These are phyloP conservation scores for Rana temporaria DNA, from an alignment of 2,113 vertebrate genomes.

Conservation along the genomic window DNA sequence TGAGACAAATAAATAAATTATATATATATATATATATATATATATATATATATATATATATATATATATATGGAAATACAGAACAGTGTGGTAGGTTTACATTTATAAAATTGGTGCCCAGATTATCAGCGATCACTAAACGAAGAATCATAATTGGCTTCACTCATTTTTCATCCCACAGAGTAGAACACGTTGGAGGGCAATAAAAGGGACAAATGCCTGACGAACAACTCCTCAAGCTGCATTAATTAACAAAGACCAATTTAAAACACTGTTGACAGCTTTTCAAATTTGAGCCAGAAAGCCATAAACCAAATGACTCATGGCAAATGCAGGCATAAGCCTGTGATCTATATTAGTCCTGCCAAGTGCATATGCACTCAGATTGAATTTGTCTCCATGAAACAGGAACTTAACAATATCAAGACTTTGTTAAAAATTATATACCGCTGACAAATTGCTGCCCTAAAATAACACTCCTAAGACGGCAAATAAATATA, in stretches of 20 bases:
- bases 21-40: too few species aligned
- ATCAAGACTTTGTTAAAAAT: background rate
- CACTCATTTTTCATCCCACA: background rate
- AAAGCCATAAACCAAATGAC: constrained; percentile 51
- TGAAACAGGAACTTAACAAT: background rate
- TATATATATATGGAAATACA: too few species aligned
- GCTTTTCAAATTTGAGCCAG: constrained; percentile 22
- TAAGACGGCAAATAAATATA: too few species aligned
- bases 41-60: too few species aligned
- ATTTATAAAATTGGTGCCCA: too few species aligned
- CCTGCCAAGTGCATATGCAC: constrained; percentile 16
- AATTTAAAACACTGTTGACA: constrained; percentile 33
- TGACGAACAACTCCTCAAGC: background rate
- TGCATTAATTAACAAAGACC: constrained; percentile 13
- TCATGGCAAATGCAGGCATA: constrained; percentile 34
- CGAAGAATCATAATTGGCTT: constrained; percentile 4
- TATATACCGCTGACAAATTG: too few species aligned
- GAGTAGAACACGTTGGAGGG: constrained; percentile 13
- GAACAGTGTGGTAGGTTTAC: too few species aligned
- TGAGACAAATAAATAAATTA: too few species aligned
- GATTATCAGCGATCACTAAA: too few species aligned
- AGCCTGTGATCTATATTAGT: constrained; percentile 11
- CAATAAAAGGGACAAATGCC: constrained; percentile 20
- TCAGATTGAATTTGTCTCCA: background rate
- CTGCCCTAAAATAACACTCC: too few species aligned